Conservation (phyloP, 2,888 invertebrate species). For the Gryllus longicercus region DNA sequence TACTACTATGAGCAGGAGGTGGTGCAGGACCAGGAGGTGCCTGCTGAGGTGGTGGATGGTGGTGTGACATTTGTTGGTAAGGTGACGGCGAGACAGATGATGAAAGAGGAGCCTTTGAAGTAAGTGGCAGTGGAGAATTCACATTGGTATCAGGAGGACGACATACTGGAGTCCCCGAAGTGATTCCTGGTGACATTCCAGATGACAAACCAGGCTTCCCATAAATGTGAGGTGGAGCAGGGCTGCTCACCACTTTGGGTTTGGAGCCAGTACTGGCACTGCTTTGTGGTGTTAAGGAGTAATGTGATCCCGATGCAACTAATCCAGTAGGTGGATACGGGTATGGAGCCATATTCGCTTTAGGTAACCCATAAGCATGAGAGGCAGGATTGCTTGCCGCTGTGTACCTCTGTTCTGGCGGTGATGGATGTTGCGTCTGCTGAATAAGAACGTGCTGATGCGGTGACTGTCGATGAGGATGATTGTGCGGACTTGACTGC, state of each 20-base stretch:
- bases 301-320: conserved; percentile 50
- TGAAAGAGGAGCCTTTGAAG: conserved; percentile 54
- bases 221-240: conserved; percentile 72
- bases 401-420: conserved; percentile 37
- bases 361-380: conserved; percentile 36
- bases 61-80: conserved; percentile 54
- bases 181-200: conserved; percentile 50
- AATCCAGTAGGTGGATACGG: conserved; percentile 50
- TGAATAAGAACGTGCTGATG: conserved; percentile 45
- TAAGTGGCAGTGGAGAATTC: conserved; percentile 54
- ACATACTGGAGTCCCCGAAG: conserved; percentile 56
- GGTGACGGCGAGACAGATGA: conserved; percentile 51
- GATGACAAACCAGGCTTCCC: conserved; percentile 51
- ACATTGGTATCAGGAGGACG: conserved; percentile 48
- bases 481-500: conserved; percentile 50
- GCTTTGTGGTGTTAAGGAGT: conserved; percentile 49
- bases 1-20: conserved; percentile 53
- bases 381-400: conserved; percentile 22
- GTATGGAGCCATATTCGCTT: conserved; percentile 44
- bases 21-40: conserved; percentile 42
- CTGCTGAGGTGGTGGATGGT: conserved; percentile 46
- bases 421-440: conserved; percentile 40
- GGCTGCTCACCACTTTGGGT: conserved; percentile 70
- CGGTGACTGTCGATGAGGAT: conserved; percentile 46
- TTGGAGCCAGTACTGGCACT: conserved; percentile 48